Evolutionary conservation across 2,113 vertebrate species (phyloP).

Genomic region (Mesembrinibis cayennensis): DNA sequence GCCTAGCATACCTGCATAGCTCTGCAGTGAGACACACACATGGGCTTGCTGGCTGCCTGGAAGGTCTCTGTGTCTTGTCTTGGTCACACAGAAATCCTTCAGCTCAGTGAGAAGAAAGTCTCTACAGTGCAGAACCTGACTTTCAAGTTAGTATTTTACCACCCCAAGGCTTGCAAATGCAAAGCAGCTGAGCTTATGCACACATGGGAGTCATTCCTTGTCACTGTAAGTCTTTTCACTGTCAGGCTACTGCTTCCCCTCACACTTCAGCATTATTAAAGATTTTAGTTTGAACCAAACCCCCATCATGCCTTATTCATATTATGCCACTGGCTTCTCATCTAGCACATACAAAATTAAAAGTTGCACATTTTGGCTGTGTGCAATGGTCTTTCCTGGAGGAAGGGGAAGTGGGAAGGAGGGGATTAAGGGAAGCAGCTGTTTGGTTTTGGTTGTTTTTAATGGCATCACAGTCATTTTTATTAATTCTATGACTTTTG

Average conservation of each 20-base stretch:
- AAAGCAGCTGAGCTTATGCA: not conserved
- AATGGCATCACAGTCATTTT: not conserved
- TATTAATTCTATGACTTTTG: not conserved
- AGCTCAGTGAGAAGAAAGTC: not conserved
- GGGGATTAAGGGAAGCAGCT: not conserved
- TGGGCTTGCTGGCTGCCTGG: not conserved
- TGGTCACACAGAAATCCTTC: not conserved
- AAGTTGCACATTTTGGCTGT: not conserved
- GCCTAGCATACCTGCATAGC: too few relatives aligned
- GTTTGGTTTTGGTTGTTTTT: not conserved
- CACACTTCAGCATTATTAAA: not conserved
- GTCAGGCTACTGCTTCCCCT: not conserved
- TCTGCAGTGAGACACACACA: not conserved
- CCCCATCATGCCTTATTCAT: not conserved
- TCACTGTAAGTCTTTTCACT: not conserved
- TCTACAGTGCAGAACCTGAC: not conserved
- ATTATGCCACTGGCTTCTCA: not conserved
- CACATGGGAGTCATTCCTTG: not conserved
- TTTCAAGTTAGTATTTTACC: not conserved
- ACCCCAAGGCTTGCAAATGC: not conserved
- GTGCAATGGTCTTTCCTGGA: not conserved
- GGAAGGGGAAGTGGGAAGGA: not conserved
- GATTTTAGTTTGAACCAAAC: not conserved
- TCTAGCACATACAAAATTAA: fast-evolving
- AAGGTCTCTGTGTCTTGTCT: not conserved